Evolutionary conservation across 2,113 vertebrate genomes (phyloP), one percentile per base, ranked within the genome.

Genomic region (Micronisus gabar): DNA sequence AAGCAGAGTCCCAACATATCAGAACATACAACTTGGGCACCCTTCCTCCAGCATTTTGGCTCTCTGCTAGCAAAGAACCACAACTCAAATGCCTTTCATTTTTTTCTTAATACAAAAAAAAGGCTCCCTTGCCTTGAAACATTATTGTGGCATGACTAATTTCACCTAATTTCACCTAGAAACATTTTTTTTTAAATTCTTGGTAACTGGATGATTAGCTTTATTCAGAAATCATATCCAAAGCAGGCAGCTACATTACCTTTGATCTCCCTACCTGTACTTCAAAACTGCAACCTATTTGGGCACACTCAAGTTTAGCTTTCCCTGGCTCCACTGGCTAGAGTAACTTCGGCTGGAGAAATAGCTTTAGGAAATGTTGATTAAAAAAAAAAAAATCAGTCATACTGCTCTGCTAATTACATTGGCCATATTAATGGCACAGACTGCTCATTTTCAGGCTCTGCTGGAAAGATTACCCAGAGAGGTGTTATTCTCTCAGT

Each of bases 401-500:
- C 88, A 83, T 86, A 81, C 53, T 71, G 90, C 59, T 95, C 73
- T 66, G 41, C 88, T 97, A 93, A 97, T 94, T 92, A 89, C 70
- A 53, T 38, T 95, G 96, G 92, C 95, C 68, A 36, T 72, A 78
- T 93, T 95, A 95, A 97, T 93, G 85, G 91, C 93, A 94, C 79
- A 75, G 93, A 88, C 75, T 87, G 91, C 81, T 96, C 91, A 84
- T 95, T 96, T 88, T 62, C 93, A 82, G 88, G 87, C 93, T 93
- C 95, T 70, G 93, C 81, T 96, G 96, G 92, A 97, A 97, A 90
- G 88, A 92, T 95, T 97, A 96, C 89, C 88, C 86, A 95, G 95
- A 94, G 94, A 96, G 86, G 95, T 93, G 96, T 91, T 90, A 96
- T 96, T 90, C 93, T 95, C 95, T 90, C 80, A 92, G 93, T 81